A percentile compares a stretch with the other conserved stretches of the same genome.
Conservation (phyloP, 2,113 vertebrate genomes). For the Paratilapia polleni region DNA sequence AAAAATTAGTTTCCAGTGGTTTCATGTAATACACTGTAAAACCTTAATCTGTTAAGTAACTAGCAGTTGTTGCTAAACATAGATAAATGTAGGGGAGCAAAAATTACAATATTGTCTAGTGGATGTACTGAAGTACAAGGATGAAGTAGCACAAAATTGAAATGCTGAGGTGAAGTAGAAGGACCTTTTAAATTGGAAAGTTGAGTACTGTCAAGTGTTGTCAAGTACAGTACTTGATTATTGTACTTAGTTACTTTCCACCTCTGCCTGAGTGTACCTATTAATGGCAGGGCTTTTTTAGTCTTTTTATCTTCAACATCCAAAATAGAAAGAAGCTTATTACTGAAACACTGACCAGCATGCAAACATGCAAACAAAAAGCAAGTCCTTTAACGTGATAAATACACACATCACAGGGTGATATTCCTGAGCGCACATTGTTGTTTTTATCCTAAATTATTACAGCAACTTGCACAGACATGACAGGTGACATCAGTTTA, state of each 20-base stretch:
- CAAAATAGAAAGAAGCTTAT: background rate
- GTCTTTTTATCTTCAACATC: background rate
- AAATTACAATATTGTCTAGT: background rate
- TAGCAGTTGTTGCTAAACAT: too few relatives aligned
- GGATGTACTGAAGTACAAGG: background rate
- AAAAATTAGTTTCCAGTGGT: background rate
- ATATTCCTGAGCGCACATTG: background rate
- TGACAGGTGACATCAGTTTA: background rate
- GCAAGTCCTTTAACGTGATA: background rate
- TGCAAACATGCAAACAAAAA: background rate
- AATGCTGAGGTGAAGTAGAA: background rate
- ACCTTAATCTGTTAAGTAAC: too few relatives aligned
- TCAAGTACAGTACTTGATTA: constrained; percentile 12
- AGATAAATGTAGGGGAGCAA: too few relatives aligned
- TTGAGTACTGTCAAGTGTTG: background rate
- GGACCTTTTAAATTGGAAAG: background rate
- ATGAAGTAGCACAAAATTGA: background rate
- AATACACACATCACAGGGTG: background rate
- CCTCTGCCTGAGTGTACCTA: background rate
- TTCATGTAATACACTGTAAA: background rate
- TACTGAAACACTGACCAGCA: background rate
- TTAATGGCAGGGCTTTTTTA: background rate
- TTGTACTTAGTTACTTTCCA: background rate
- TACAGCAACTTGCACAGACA: background rate
- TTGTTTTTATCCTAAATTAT: background rate